Percentiles rank a stretch among this genome's conserved stretches.
These are phyloP conservation scores for Aleiodes leptofemur DNA, from an alignment of 2,888 invertebrate genomes.

Conservation along the genomic window DNA sequence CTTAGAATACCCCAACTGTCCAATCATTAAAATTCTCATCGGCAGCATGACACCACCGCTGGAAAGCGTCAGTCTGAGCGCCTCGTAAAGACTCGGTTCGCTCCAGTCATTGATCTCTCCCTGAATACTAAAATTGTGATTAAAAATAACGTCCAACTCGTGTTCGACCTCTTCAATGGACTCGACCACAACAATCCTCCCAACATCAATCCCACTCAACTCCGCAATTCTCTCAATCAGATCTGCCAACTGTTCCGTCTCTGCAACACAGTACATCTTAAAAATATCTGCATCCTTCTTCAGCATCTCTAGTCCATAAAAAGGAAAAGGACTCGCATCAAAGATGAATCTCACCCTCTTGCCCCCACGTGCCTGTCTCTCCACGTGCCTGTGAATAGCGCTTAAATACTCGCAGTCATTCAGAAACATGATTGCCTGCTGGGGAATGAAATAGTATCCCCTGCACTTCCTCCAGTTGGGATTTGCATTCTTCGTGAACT, in stretches of 20 bases:
- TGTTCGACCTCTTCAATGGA: slow-evolving; percentile 69
- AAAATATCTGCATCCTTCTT: slow-evolving; percentile 75
- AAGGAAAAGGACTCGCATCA: slow-evolving; percentile 81
- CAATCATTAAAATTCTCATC: slow-evolving; percentile 76
- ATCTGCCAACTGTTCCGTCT: slow-evolving; percentile 71
- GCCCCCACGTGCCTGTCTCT: slow-evolving; percentile 63
- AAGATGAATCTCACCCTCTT: slow-evolving; percentile 71
- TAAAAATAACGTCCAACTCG: slow-evolving; percentile 77
- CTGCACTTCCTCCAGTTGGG: slow-evolving; percentile 19
- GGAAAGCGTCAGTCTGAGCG: slow-evolving; percentile 66
- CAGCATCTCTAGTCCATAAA: slow-evolving; percentile 79
- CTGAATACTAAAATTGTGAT: slow-evolving; percentile 77
- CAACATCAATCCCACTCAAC: slow-evolving; percentile 74
- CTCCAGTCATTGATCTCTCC: slow-evolving; percentile 77
- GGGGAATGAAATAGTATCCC: slow-evolving; percentile 69
- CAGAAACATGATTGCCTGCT: slow-evolving; percentile 61
- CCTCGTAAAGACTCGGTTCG: slow-evolving; percentile 58
- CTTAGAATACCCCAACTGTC: slow-evolving; percentile 79
- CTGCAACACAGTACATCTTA: slow-evolving; percentile 75
- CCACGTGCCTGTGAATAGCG: slow-evolving; percentile 73
- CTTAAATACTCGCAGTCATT: slow-evolving; percentile 76
- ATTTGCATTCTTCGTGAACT: slow-evolving; percentile 46
- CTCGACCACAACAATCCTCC: slow-evolving; percentile 72
- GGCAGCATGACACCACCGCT: slow-evolving; percentile 78
- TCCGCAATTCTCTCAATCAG: slow-evolving; percentile 75